Evolutionary conservation across 2,113 vertebrate species (phyloP).

Genomic region (Clupea harengus): DNA sequence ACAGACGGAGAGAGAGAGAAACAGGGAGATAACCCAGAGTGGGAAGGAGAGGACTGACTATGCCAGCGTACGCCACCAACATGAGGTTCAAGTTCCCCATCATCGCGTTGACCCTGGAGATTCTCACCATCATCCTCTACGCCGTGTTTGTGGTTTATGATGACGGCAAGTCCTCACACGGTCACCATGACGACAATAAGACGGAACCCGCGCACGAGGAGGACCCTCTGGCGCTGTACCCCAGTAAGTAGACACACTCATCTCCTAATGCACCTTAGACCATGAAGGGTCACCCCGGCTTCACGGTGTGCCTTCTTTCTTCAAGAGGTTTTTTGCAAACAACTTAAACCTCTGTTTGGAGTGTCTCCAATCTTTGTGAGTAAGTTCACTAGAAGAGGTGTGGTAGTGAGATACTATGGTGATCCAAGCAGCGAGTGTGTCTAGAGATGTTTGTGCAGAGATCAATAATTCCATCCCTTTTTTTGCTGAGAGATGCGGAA

Average conservation of each 20-base stretch:
- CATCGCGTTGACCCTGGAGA: slow-evolving; percentile 78
- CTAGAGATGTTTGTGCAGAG: background rate
- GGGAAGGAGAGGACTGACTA: slow-evolving; percentile 54
- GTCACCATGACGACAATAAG: background rate
- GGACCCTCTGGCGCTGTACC: slow-evolving; percentile 69
- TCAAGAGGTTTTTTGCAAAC: background rate
- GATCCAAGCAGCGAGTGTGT: background rate
- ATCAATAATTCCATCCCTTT: background rate
- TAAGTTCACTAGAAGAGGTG: background rate
- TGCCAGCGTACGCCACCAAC: slow-evolving; percentile 78
- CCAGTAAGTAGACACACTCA: slow-evolving; percentile 76
- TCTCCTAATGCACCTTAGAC: background rate
- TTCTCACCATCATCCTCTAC: slow-evolving; percentile 80
- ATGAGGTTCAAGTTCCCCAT: slow-evolving; percentile 88
- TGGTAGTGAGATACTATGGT: background rate
- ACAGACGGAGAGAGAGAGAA: slow-evolving; percentile 35
- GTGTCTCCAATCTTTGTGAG: background rate
- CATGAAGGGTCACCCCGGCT: background rate
- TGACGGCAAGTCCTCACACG: slow-evolving; percentile 46
- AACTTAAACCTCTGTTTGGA: background rate
- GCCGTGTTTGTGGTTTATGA: slow-evolving; percentile 81
- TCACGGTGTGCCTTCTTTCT: background rate
- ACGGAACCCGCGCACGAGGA: background rate
- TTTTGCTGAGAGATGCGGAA: background rate
- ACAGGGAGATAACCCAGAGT: slow-evolving; percentile 26